Base-by-base conservation (phyloP, 1,140 invertebrate species). In the Megathymus violae region DNA sequence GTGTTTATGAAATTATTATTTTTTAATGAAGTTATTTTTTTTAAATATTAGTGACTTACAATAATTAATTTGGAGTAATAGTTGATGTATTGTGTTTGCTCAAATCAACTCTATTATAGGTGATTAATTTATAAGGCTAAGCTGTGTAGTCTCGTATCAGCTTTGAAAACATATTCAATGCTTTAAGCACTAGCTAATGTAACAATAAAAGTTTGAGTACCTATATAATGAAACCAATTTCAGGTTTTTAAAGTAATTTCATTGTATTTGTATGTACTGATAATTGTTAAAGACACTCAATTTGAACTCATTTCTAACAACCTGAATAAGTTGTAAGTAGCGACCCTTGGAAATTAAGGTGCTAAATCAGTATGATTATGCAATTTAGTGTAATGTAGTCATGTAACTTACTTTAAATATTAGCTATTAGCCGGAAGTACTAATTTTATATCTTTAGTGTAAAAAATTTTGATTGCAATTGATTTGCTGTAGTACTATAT, bases 361-460 rank as follows among this genome's bases (percentile, higher is more conserved):
- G 52, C 52, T 56, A 31, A 31, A 14, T 22, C 22, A 56, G n/a
- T 56, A 56, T 41, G 13, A 27, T 40, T 31, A 52, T 27, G 51
- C 38, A 27, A 56, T 41, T 43, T 43, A 31, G 40, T 44, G n/a
- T 44, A 56, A 15, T 44, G 25, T 31, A 56, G 52, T n/a, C 15
- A 15, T 7, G 27, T 36, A 50, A 27, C 14, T 50, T 50, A 48
- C 16, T 50, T 50, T 50, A 50, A 50, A 16, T 16, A 50, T 36
- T 15, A 34, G 25, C 15, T 34, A 27, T 15, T 48, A 31, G 27
- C 27, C 27, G 27, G 27, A 31, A 7, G 27, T 31, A 31, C 9
- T 31, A 7, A 31, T 22, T 22, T 7, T 31, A 9, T 31, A 31
- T 31, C 27, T 22, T 31, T 31, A 31, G 27, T 31, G 27, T 31